These are phyloP conservation scores for Apteryx mantelli DNA, from an alignment of 2,113 vertebrate genomes.

Conservation along the genomic window DNA sequence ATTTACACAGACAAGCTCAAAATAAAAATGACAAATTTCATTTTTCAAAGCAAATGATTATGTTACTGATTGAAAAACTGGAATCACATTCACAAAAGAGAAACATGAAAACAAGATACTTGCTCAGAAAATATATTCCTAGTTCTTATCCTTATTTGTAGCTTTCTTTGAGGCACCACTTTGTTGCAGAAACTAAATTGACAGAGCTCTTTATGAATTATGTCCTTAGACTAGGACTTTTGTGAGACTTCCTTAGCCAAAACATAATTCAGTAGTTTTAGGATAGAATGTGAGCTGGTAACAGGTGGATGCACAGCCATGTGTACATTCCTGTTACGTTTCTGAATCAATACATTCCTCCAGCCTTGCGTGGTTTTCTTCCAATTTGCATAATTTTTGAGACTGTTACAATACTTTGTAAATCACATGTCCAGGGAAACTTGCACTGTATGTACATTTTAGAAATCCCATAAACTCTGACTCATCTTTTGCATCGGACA, in stretches of 20 bases:
- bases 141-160: neutral
- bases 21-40: neutral
- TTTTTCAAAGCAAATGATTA: neutral
- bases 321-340: neutral
- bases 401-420: neutral
- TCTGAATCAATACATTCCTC: neutral
- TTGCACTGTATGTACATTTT: neutral
- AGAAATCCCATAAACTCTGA: neutral
- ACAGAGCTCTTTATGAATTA: neutral
- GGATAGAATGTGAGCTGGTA: neutral
- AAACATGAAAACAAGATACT: neutral
- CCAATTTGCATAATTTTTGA: neutral
- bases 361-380: neutral
- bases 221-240: neutral
- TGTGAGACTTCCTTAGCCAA: neutral
- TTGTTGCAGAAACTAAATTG: neutral
- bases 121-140: neutral
- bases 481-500: neutral
- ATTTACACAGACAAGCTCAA: neutral
- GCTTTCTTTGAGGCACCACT: neutral
- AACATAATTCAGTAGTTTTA: neutral
- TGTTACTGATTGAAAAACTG: neutral
- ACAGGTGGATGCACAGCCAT: neutral
- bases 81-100: neutral
- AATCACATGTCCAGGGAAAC: neutral